These are phyloP conservation scores for Zootoca vivipara DNA, from an alignment of 2,113 vertebrate genomes.

Conservation along the genomic window DNA sequence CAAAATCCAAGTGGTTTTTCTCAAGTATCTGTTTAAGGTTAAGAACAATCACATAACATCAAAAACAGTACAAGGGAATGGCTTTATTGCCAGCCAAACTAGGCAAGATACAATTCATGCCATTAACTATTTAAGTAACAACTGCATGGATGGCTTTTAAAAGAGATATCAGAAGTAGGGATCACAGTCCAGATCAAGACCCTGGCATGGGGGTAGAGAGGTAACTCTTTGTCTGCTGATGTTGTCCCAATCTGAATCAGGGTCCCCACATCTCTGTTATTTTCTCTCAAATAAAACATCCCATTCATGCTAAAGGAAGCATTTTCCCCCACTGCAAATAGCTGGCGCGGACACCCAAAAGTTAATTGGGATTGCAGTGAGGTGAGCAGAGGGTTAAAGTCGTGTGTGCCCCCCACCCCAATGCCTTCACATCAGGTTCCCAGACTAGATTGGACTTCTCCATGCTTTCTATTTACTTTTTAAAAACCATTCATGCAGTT, in stretches of 20 bases:
- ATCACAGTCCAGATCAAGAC: too few species aligned
- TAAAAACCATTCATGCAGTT: not conserved
- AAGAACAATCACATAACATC: not conserved
- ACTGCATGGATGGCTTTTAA: not conserved
- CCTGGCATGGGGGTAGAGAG: too few species aligned
- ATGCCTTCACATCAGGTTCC: not conserved
- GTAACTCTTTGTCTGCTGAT: too few species aligned
- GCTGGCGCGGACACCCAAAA: not conserved
- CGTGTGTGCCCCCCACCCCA: not conserved
- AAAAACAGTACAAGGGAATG: not conserved
- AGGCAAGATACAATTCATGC: not conserved
- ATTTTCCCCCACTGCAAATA: not conserved
- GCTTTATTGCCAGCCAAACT: not conserved
- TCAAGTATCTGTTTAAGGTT: not conserved
- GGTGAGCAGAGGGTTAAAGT: not conserved
- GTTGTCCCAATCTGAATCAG: too few species aligned
- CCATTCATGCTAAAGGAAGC: not conserved
- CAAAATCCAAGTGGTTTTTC: not conserved
- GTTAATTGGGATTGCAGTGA: not conserved
- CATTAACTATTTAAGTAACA: not conserved
- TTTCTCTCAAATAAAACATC: not conserved
- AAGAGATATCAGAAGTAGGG: too few species aligned
- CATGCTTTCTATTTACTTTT: not conserved
- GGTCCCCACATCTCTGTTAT: not conserved
- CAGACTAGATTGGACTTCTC: not conserved